Evolutionary conservation across 2,888 invertebrate genomes (phyloP), one percentile per base, ranked within the genome.

Genomic region (Andrena flavipes): DNA sequence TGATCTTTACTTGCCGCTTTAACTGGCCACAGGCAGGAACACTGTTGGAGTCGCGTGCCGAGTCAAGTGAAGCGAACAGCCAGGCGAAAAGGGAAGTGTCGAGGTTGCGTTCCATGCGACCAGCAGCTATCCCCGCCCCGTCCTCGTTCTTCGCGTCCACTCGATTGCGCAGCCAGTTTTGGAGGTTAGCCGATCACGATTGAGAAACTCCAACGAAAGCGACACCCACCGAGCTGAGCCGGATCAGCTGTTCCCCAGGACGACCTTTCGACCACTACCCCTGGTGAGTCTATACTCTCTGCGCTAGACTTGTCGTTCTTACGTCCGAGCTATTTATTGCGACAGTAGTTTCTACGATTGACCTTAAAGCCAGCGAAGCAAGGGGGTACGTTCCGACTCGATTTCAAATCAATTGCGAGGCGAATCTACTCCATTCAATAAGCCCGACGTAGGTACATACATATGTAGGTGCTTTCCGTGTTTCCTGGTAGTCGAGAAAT

Each of bases 171-270:
- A 65, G 72, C 63, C 30, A 69, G 63, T 80, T 81, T 84, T 80
- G 73, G 86, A 87, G 87, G 88, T 87, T 87, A 87, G 76, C 71
- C 68, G 71, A 79, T 68, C 73, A 30, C 72, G 75, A 76, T 68
- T 80, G 63, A 80, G 83, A 76, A 84, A 67, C 77, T 80, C 81
- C 62, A 68, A 75, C 72, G 78, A 77, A 78, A 87, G 83, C 85
- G 87, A 90, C 88, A 88, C 74, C 86, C 87, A 84, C 80, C 80
- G 83, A 82, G 76, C 76, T 71, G 70, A 72, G 74, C 65, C 82
- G 84, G 82, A 89, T 90, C 91, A 91, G 91, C 91, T 90, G 90
- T 91, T 84, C 84, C 59, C 72, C 75, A 80, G 77, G 84, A 80
- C 89, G 85, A 85, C 82, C 68, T 73, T 70, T 80, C 83, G 68